Conservation (phyloP, 2,113 vertebrate species). For the Marcusenius ussheri region DNA sequence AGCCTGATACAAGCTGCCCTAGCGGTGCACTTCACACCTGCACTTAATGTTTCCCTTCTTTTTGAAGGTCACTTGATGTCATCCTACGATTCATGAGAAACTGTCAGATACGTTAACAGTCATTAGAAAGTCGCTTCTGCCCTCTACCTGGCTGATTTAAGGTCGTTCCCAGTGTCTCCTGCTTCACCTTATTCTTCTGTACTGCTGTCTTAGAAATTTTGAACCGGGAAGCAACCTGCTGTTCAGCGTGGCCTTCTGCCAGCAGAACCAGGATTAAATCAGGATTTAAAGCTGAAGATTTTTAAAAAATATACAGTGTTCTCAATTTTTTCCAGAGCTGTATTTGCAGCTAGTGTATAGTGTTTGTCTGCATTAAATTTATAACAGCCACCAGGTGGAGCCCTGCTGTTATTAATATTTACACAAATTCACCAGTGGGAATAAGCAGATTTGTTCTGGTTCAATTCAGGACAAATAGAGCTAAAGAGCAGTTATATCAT, state of each 20-base stretch:
- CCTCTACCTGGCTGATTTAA: neutral
- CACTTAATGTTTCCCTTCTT: neutral
- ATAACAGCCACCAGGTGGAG: conserved; percentile 14
- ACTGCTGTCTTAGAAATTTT: too few species aligned
- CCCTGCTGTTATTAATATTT: neutral
- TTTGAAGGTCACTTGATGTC: neutral
- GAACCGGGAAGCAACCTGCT: too few species aligned
- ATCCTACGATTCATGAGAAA: neutral
- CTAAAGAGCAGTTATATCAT: neutral
- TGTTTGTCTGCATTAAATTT: neutral
- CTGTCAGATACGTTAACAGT: neutral
- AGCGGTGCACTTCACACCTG: neutral
- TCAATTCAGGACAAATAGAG: neutral
- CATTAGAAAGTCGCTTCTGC: neutral
- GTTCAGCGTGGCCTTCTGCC: too few species aligned
- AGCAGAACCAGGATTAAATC: too few species aligned
- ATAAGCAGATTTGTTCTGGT: neutral
- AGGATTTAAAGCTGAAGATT: too few species aligned
- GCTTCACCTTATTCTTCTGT: neutral
- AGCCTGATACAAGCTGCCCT: neutral
- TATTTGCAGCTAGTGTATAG: neutral
- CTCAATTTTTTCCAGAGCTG: too few species aligned
- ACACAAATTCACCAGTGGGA: neutral
- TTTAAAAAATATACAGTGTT: too few species aligned
- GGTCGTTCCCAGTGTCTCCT: neutral